phyloP scores from a whole-genome alignment of 2,113 vertebrate species.

The Periophthalmus modestus region DNA sequence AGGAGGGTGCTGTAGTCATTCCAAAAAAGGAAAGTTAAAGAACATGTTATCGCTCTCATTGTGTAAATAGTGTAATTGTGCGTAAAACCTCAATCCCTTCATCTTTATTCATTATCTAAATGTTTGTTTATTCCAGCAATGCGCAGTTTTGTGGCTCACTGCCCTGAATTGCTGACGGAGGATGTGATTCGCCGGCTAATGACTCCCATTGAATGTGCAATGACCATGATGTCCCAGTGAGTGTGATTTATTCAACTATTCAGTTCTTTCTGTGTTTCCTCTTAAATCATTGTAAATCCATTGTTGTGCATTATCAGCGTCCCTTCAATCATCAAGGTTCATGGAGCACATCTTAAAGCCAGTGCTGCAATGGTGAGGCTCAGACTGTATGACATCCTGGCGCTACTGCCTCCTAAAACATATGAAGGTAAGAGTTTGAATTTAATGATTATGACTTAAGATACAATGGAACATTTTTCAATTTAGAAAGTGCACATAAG shows the following conservation, averaged over 20 bases:
- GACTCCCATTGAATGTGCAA: slow-evolving; percentile 98
- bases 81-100: background rate
- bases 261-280: background rate
- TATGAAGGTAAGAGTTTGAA: slow-evolving; percentile 87
- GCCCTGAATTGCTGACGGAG: slow-evolving; percentile 95
- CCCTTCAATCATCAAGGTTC: slow-evolving; percentile 94
- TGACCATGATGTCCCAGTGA: slow-evolving; percentile 99
- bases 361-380: slow-evolving; percentile 98
- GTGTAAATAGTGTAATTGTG: background rate
- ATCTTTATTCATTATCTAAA: background rate
- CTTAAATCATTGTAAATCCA: background rate
- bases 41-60: background rate
- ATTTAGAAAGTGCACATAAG: background rate
- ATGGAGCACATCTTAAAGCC: slow-evolving; percentile 96
- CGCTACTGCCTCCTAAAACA: slow-evolving; percentile 95
- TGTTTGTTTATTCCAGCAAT: slow-evolving; percentile 80
- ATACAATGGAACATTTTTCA: background rate
- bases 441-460: background rate
- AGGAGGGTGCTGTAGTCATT: too few species aligned
- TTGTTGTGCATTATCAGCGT: slow-evolving; percentile 76
- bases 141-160: slow-evolving; percentile 99
- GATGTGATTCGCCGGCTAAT: slow-evolving; percentile 97
- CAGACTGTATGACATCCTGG: slow-evolving; percentile 95
- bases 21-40: background rate
- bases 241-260: slow-evolving; percentile 59